Conservation (phyloP, 2,113 vertebrate species). For the Oryzias curvinotus region DNA sequence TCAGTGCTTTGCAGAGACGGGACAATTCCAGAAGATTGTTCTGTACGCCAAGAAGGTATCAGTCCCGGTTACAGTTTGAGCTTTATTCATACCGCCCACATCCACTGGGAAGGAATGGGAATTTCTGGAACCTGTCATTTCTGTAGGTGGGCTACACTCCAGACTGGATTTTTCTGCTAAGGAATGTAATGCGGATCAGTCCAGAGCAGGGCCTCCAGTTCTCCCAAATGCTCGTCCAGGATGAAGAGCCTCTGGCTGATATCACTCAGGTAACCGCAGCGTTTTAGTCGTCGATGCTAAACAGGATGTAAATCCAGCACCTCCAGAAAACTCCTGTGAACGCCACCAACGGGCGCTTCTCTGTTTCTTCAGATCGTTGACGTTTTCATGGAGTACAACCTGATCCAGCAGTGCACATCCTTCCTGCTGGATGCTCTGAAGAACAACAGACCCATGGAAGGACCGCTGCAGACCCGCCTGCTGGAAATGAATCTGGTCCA, state of each 20-base stretch:
- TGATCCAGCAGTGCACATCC: conserved; percentile 98
- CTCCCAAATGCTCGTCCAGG: conserved; percentile 98
- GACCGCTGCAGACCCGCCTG: conserved; percentile 93
- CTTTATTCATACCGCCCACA: background rate
- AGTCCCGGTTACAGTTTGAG: background rate
- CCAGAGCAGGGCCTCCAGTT: conserved; percentile 99
- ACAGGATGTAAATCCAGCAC: background rate
- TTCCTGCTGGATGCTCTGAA: conserved; percentile 96
- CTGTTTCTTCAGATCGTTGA: conserved; percentile 88
- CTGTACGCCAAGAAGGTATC: conserved; percentile 97
- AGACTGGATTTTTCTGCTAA: conserved; percentile 97
- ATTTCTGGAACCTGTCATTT: background rate
- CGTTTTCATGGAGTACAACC: conserved; percentile 99
- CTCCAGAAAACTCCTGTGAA: background rate
- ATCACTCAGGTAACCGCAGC: conserved; percentile 87
- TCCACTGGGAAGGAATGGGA: background rate
- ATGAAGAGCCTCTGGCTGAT: conserved; percentile 97
- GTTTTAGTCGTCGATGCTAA: background rate
- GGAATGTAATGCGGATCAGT: conserved; percentile 98
- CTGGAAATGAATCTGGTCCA: conserved; percentile 99
- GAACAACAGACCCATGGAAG: conserved; percentile 97
- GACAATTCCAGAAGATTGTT: conserved; percentile 99
- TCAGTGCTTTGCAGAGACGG: conserved; percentile 98
- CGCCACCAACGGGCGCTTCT: background rate
- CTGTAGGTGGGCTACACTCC: conserved; percentile 96